phyloP scores from a whole-genome alignment of 2,888 invertebrate genomes.

The Petrophora chlorosata region DNA sequence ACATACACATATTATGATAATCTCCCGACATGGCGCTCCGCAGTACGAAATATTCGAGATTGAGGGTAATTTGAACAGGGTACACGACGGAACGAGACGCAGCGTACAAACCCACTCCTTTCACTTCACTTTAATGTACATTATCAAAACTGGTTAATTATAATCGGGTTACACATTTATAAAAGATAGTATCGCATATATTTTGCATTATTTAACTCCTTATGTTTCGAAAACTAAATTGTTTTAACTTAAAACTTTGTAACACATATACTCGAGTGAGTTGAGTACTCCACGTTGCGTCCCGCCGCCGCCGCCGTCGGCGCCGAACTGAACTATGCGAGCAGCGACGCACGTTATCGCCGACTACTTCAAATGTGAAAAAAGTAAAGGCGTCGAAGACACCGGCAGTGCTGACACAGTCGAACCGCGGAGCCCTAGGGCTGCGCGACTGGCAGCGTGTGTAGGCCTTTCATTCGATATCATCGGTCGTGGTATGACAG shows the following conservation, averaged over 20 bases:
- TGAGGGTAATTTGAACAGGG: constrained; percentile 30
- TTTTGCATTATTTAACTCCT: too few species aligned
- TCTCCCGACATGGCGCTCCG: constrained; percentile 48
- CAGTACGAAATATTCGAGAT: constrained; percentile 44
- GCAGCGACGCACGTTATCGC: too few species aligned
- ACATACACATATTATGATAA: constrained; percentile 33
- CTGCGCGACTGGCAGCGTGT: constrained; percentile 28
- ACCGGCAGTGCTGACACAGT: background rate
- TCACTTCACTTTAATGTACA: background rate
- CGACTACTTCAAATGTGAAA: background rate
- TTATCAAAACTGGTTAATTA: background rate
- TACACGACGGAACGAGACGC: constrained; percentile 32
- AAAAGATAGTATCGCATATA: too few species aligned
- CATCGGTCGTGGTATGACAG: constrained; percentile 15
- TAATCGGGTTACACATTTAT: too few species aligned
- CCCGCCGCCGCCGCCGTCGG: too few species aligned
- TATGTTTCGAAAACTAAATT: too few species aligned
- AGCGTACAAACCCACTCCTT: constrained; percentile 5
- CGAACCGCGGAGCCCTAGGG: background rate
- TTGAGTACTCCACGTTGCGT: too few species aligned
- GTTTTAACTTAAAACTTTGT: too few species aligned
- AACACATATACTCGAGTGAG: too few species aligned
- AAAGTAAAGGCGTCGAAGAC: background rate
- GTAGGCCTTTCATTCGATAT: constrained; percentile 42
- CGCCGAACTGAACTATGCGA: too few species aligned